Evolutionary conservation across 2,113 vertebrate genomes (phyloP).

Genomic region (Nycticebus coucang): DNA sequence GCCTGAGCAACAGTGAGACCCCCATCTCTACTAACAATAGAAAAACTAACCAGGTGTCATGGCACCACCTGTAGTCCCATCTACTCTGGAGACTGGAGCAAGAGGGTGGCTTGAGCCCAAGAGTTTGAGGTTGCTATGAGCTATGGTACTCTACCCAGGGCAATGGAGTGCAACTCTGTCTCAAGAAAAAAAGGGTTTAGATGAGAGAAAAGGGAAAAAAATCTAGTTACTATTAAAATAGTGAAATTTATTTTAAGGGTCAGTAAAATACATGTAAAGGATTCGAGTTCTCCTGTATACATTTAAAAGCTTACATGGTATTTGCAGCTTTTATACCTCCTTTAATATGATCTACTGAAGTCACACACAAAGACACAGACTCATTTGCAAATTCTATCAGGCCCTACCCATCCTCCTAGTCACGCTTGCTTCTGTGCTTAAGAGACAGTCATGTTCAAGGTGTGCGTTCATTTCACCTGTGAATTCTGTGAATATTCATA

Average conservation of each 20-base stretch:
- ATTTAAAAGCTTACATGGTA: not conserved
- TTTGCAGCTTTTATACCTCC: not conserved
- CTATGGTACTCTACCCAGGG: too few species aligned
- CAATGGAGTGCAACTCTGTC: too few species aligned
- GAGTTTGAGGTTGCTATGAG: too few species aligned
- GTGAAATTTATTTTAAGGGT: not conserved
- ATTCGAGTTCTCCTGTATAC: not conserved
- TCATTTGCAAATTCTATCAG: not conserved
- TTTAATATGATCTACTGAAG: not conserved
- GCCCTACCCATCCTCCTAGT: not conserved
- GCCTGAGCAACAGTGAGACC: too few species aligned
- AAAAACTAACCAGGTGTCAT: too few species aligned
- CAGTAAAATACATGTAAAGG: not conserved
- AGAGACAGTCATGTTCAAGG: not conserved
- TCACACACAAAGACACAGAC: not conserved
- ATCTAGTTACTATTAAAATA: constrained; percentile 2
- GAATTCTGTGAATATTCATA: not conserved
- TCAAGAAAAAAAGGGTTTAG: too few species aligned
- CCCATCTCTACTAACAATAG: too few species aligned
- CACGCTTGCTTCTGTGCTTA: not conserved
- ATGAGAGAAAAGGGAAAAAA: not conserved
- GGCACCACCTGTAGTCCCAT: too few species aligned
- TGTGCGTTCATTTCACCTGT: not conserved
- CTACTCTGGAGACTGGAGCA: too few species aligned
- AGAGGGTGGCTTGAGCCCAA: too few species aligned